phyloP scores from a whole-genome alignment of 2,888 invertebrate genomes.

The Sinotaia quadrata region DNA sequence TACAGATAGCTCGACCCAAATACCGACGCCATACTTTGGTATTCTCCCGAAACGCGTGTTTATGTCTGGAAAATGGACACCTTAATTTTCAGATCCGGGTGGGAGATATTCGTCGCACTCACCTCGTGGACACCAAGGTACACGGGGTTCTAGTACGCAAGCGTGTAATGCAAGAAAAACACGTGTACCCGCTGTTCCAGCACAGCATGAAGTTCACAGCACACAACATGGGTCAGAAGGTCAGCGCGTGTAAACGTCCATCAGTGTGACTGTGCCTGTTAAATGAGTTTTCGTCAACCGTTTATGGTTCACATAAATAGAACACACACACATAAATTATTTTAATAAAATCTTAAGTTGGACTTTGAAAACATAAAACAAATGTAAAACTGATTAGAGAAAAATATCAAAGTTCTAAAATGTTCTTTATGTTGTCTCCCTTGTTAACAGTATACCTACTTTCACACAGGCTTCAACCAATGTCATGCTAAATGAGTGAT shows the following conservation, averaged over 20 bases:
- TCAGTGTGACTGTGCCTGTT: too few species aligned
- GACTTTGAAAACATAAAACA: too few species aligned
- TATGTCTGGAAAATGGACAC: constrained; percentile 77
- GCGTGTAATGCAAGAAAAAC: constrained; percentile 93
- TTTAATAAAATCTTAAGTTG: too few species aligned
- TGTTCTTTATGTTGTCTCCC: too few species aligned
- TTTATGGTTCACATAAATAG: too few species aligned
- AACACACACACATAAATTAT: too few species aligned
- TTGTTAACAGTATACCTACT: too few species aligned
- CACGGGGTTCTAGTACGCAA: constrained; percentile 93
- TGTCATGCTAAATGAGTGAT: too few species aligned
- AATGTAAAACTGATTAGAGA: too few species aligned
- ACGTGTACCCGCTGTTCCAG: constrained; percentile 92
- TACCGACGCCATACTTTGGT: constrained; percentile 17
- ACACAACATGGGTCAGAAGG: constrained; percentile 86
- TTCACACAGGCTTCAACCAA: too few species aligned
- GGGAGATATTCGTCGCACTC: constrained; percentile 71
- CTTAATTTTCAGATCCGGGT: constrained; percentile 64
- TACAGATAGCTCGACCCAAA: constrained; percentile 14
- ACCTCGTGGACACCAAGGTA: constrained; percentile 85
- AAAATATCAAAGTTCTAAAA: too few species aligned
- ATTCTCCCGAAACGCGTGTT: constrained; percentile 82
- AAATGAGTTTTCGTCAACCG: too few species aligned
- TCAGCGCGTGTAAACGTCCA: neutral
- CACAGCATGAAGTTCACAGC: constrained; percentile 92